Evolutionary conservation across 2,888 invertebrate species (phyloP), one percentile per base, ranked within the genome.

Genomic region (Ichneumon xanthorius): DNA sequence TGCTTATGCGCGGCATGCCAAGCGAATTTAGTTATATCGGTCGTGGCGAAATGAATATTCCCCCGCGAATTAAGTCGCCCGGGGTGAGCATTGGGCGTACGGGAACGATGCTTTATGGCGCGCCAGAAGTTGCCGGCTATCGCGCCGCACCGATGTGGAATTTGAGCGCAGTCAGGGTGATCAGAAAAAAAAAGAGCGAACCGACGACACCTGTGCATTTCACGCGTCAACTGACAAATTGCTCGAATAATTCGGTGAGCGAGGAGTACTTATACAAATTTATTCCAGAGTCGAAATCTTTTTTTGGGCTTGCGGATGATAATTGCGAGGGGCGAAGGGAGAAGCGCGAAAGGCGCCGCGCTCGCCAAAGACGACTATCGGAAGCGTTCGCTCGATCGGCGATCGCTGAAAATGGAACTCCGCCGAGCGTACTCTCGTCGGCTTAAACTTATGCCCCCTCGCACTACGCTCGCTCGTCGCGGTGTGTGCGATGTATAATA

Each of bases 201-300:
- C 65, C 70, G 65, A 80, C 50, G 80, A 85, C 82, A 85, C 85
- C 80, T 82, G 85, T 80, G 77, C 67, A 48, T 80, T 63, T 63
- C 75, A 72, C 61, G 80, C 76, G 82, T 82, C 76, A 76, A 16
- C 80, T 82, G 85, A 85, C 82, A 85, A 85, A 85, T 85, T 85
- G 80, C 85, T 76, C 70, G 40, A 72, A 33, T 63, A 71, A 85
- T 73, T 85, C 82, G 37, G 67, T 72, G 45, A 68, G 82, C 33
- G n/a, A 71, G 67, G 16, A 53, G 14, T 5, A 33, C 14, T 26
- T 37, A 4, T 58, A 75, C 48, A 61, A 70, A 53, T 55, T 30
- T 67, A 80, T 80, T 72, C 80, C 40, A 30, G 55, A 65, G 67
- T 68, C 61, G 80, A 77, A 84, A 80, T 84, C 80, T 77, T 77